Percentiles rank a stretch among this genome's conserved stretches.
phyloP scores from a whole-genome alignment of 1,140 invertebrate genomes.

The Scaptomyza hsui region DNA sequence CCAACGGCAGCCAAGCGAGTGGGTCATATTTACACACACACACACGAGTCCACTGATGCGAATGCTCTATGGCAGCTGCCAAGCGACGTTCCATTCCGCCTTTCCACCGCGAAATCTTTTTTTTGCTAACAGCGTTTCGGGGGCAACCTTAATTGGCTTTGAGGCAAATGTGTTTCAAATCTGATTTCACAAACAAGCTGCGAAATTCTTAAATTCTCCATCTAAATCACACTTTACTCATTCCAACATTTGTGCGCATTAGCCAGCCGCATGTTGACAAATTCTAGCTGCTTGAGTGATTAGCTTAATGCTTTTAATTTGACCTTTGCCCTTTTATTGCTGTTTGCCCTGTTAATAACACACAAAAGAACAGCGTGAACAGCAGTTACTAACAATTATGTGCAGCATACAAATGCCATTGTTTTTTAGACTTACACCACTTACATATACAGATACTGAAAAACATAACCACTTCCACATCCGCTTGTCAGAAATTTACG shows the following conservation, averaged over 20 bases:
- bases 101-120: slow-evolving; percentile 25
- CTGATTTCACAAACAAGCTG: slow-evolving; percentile 40
- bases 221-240: slow-evolving; percentile 15
- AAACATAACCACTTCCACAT: slow-evolving; percentile 28
- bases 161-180: slow-evolving; percentile 50
- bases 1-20: slow-evolving; percentile 5
- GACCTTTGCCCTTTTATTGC: slow-evolving; percentile 12
- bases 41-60: not conserved
- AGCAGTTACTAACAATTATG: slow-evolving; percentile 43
- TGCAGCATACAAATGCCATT: slow-evolving; percentile 23
- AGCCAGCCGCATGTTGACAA: slow-evolving; percentile 8
- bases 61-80: slow-evolving; percentile 22
- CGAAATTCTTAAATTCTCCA: not conserved
- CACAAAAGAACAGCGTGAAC: slow-evolving; percentile 16
- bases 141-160: slow-evolving; percentile 53
- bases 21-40: slow-evolving; percentile 13
- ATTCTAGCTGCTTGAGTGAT: slow-evolving; percentile 7
- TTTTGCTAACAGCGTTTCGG: slow-evolving; percentile 11
- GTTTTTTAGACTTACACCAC: slow-evolving; percentile 22
- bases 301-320: not conserved
- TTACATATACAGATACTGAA: slow-evolving; percentile 1
- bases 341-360: slow-evolving; percentile 10
- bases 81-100: not conserved
- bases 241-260: slow-evolving; percentile 1
- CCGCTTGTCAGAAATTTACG: slow-evolving; percentile 28